Conservation (phyloP, 92 coral and sea anemone species). For the Heliopora coerulea region DNA sequence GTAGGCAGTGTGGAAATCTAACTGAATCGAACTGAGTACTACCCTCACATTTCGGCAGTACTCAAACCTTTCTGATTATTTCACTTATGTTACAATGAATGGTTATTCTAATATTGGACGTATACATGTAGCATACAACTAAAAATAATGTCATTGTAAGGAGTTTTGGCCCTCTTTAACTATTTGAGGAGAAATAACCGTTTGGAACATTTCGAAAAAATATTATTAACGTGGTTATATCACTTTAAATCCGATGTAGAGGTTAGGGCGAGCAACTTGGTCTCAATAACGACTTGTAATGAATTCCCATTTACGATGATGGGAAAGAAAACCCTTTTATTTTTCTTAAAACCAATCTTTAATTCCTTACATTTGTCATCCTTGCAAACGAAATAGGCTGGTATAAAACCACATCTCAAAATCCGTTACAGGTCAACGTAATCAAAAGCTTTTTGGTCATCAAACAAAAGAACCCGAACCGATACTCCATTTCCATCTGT, state of each 20-base stretch:
- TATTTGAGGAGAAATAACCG: neutral
- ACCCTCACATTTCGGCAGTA: too few species aligned
- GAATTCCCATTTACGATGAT: too few species aligned
- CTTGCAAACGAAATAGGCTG: too few species aligned
- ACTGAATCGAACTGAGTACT: too few species aligned
- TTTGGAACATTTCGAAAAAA: neutral
- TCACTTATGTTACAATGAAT: too few species aligned
- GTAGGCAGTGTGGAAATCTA: too few species aligned
- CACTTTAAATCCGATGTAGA: conserved; percentile 4
- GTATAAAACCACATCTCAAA: too few species aligned
- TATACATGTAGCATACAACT: neutral
- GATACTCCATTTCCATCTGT: conserved; percentile 15
- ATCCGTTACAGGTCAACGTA: conserved; percentile 17
- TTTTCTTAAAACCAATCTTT: too few species aligned
- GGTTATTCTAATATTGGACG: neutral
- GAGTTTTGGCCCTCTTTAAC: neutral
- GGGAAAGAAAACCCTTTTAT: too few species aligned
- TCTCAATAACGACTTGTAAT: too few species aligned
- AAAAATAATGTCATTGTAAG: neutral
- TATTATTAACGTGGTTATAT: neutral
- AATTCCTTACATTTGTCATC: too few species aligned
- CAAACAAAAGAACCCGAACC: conserved; percentile 1
- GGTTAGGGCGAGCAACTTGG: neutral
- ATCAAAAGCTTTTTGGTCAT: neutral
- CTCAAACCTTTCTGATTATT: too few species aligned